phyloP scores from a whole-genome alignment of 2,797 vertebrate genomes.

The Hirundo rustica region DNA sequence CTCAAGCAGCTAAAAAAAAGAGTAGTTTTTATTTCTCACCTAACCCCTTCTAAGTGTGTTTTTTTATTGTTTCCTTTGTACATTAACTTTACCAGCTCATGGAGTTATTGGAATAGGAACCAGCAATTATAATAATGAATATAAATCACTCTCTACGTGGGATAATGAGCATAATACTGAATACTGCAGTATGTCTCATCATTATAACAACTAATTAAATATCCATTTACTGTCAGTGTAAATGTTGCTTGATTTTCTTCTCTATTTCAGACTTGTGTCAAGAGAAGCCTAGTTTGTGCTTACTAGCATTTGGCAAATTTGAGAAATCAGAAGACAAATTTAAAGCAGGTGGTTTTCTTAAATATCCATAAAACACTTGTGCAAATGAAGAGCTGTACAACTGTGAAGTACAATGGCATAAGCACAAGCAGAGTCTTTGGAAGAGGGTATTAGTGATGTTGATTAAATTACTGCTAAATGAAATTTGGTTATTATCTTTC shows the following conservation, averaged over 20 bases:
- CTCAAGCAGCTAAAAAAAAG: not conserved
- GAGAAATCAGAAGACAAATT: not conserved
- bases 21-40: not conserved
- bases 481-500: not conserved
- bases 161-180: conserved; percentile 24
- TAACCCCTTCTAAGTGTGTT: not conserved
- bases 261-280: not conserved
- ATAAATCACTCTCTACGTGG: not conserved
- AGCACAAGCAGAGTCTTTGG: not conserved
- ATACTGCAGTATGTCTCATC: not conserved
- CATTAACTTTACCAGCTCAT: not conserved
- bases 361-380: not conserved
- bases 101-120: not conserved
- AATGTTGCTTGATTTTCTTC: not conserved
- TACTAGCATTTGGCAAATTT: not conserved
- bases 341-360: not conserved
- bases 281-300: not conserved
- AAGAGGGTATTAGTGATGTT: not conserved
- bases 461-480: not conserved
- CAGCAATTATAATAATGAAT: conserved; percentile 14
- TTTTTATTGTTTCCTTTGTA: not conserved
- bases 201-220: conserved; percentile 19
- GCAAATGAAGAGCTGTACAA: not conserved
- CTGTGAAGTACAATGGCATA: not conserved
- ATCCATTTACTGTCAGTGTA: not conserved